Conservation (phyloP, 2,113 vertebrate species). For the Neodontobutis hainanensis region DNA sequence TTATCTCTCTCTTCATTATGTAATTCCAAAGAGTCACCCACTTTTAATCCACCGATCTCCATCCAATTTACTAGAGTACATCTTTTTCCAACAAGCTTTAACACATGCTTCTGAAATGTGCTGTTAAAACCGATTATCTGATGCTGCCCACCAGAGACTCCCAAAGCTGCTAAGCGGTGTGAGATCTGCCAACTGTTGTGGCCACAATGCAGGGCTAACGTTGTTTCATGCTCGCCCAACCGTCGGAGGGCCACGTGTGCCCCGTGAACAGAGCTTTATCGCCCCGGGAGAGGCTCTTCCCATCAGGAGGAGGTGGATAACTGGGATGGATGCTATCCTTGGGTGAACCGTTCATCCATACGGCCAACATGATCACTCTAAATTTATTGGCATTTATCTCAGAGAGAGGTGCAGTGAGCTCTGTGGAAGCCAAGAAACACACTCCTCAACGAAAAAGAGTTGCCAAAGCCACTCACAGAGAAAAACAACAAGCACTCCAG, state of each 20-base stretch:
- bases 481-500: slow-evolving; percentile 29
- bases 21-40: too few relatives aligned
- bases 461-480: slow-evolving; percentile 20
- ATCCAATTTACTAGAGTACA: too few relatives aligned
- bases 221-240: slow-evolving; percentile 28
- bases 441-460: slow-evolving; percentile 17
- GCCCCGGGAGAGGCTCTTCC: slow-evolving; percentile 18
- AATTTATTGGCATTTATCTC: slow-evolving; percentile 53
- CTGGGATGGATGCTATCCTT: slow-evolving; percentile 55
- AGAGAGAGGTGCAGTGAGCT: slow-evolving; percentile 35
- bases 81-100: too few relatives aligned
- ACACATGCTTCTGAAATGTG: background rate
- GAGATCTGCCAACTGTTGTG: background rate
- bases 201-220: background rate
- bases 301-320: slow-evolving; percentile 32
- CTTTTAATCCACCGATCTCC: too few relatives aligned
- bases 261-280: slow-evolving; percentile 22
- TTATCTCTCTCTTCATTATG: too few relatives aligned
- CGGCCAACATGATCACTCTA: slow-evolving; percentile 30
- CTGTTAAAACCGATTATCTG: background rate
- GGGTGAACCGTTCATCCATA: slow-evolving; percentile 54
- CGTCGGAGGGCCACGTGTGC: slow-evolving; percentile 17
- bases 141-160: background rate
- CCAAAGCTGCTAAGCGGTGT: slow-evolving; percentile 4
- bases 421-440: slow-evolving; percentile 18